Conservation (phyloP, 2,888 invertebrate species). For the Laothoe populi region DNA sequence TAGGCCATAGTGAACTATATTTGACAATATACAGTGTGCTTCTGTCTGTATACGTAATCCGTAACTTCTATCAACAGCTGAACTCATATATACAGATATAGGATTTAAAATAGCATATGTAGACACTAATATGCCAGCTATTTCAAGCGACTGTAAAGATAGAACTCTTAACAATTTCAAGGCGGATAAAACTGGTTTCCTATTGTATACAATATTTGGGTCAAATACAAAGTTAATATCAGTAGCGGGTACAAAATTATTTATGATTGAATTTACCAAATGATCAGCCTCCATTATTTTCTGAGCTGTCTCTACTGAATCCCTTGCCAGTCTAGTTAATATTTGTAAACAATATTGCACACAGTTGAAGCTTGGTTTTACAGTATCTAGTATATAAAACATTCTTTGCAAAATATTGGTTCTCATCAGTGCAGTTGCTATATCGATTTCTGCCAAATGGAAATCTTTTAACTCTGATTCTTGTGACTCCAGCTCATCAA, state of each 20-base stretch:
- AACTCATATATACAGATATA: constrained; percentile 83
- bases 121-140: constrained; percentile 79
- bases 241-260: constrained; percentile 83
- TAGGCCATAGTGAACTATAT: constrained; percentile 81
- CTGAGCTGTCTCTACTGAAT: constrained; percentile 88
- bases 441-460: constrained; percentile 93
- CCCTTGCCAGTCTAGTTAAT: constrained; percentile 90
- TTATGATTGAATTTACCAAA: constrained; percentile 86
- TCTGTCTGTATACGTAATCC: constrained; percentile 87
- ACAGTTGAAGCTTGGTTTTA: constrained; percentile 89
- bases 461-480: constrained; percentile 91
- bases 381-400: constrained; percentile 90
- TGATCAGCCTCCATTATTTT: constrained; percentile 86
- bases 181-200: constrained; percentile 88
- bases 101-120: constrained; percentile 83
- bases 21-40: constrained; percentile 84
- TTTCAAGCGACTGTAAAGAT: constrained; percentile 84
- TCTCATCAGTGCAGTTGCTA: constrained; percentile 89
- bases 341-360: constrained; percentile 91
- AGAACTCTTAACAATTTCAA: constrained; percentile 90
- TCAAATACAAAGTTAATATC: constrained; percentile 67
- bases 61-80: constrained; percentile 77
- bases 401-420: constrained; percentile 90
- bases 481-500: constrained; percentile 82
- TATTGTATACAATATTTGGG: constrained; percentile 81